These are phyloP conservation scores for Bugula neritina DNA, from an alignment of 2,888 invertebrate genomes.

Conservation along the genomic window DNA sequence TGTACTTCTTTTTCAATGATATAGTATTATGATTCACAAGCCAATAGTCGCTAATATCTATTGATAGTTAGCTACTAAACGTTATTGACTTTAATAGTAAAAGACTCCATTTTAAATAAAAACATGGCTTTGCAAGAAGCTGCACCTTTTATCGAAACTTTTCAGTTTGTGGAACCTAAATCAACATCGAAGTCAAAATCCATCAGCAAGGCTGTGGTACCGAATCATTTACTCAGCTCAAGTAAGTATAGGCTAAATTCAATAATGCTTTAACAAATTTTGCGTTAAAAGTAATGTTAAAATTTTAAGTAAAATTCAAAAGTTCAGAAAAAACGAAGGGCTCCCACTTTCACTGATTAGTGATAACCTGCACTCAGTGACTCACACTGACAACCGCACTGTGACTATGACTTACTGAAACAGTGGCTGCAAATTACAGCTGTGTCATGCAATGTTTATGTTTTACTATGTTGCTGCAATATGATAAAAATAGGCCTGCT, in stretches of 20 bases:
- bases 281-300: too few relatives aligned
- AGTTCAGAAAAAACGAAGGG: too few relatives aligned
- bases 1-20: neutral
- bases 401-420: too few relatives aligned
- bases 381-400: too few relatives aligned
- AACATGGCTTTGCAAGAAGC: slow-evolving; percentile 5
- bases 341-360: too few relatives aligned
- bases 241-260: slow-evolving; percentile 31
- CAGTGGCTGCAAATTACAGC: too few relatives aligned
- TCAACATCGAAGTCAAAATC: slow-evolving; percentile 32
- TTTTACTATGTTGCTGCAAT: too few relatives aligned
- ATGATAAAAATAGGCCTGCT: too few relatives aligned
- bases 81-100: neutral
- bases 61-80: neutral
- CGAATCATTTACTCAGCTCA: slow-evolving; percentile 37
- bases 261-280: neutral
- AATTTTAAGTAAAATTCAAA: too few relatives aligned
- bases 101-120: neutral
- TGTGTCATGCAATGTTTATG: too few relatives aligned
- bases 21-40: neutral
- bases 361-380: too few relatives aligned
- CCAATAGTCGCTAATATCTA: neutral
- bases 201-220: slow-evolving; percentile 30
- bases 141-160: slow-evolving; percentile 35
- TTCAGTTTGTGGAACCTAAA: slow-evolving; percentile 44